phyloP scores from a whole-genome alignment of 2,797 vertebrate genomes.

The Peromyscus attwateri region DNA sequence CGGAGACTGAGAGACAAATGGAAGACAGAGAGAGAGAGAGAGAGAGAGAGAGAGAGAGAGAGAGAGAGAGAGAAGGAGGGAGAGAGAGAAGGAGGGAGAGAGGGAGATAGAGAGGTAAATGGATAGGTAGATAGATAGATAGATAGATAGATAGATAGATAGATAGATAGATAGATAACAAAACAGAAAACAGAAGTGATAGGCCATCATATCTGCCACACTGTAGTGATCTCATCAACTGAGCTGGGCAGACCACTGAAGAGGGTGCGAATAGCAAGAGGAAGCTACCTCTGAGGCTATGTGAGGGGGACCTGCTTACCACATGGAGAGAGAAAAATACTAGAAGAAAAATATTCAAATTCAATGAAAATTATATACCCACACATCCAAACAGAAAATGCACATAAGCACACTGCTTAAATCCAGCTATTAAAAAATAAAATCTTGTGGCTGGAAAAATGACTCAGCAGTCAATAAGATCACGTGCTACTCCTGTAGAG shows the following conservation, averaged over 20 bases:
- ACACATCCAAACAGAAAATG: neutral
- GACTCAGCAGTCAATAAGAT: neutral
- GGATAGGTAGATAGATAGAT: no score
- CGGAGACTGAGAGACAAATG: neutral
- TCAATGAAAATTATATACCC: neutral
- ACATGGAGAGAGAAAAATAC: neutral
- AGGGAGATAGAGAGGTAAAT: no score
- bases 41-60: no score
- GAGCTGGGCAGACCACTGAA: no score
- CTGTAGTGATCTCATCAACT: no score
- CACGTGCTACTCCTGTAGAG: neutral
- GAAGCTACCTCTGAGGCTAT: accelerated
- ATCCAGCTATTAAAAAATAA: neutral
- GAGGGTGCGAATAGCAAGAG: no score
- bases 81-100: accelerated
- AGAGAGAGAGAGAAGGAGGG: no score
- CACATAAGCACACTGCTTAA: neutral
- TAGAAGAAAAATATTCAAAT: neutral
- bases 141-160: neutral
- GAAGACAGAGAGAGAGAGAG: neutral
- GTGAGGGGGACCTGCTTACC: no score
- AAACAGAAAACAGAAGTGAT: neutral
- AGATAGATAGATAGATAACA: no score
- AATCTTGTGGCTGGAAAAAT: neutral
- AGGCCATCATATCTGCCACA: accelerated